Base-by-base conservation (phyloP, 2,797 vertebrate species). In the Dipus sagitta region DNA sequence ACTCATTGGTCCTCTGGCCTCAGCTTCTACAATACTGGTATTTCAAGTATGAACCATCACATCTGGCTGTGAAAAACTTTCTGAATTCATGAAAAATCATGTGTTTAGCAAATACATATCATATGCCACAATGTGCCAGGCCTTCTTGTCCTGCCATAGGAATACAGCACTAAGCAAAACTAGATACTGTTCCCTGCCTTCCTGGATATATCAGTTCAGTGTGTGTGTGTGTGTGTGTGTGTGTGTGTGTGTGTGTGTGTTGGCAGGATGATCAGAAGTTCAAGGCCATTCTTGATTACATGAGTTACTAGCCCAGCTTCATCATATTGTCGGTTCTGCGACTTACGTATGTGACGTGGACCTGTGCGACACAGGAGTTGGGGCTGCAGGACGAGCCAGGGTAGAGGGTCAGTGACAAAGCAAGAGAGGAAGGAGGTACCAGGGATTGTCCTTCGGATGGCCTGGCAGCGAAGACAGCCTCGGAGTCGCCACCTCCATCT, bases 91-190 rank as follows among this genome's bases (percentile, higher is more conserved):
- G 47, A 64, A 78, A 76, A 52, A 6, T 12, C 26, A 11, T 23
- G 28, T 64, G 4, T 77, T 78, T 32, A 52, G 13, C 42, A 26
- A 15, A 14, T 77, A 21, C 3, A 5, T 84, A 13, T 28, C 11
- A 1, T 10, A 2, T 47, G 47, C 18, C n/a, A 54, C 58, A 72
- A 0, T 65, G 15, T 67, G 52, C 38, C 52, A 0, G 38, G 38
- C 38, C 38, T 38, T 38, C 38, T 38, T 38, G 38, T 38, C 38
- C 38, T 38, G 38, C 38, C 38, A 38, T 18, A 54, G 65, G 38
- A 32, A 62, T 11, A 20, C 26, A 32, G 20, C n/a, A 15, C 4
- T 7, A 60, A 28, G 26, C 30, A 13, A 38, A 54, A 28, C 30
- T 1, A 2, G 15, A 15, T 47, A 9, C 4, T 52, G 6, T 70